Evolutionary conservation across 2,113 vertebrate genomes (phyloP).

Genomic region (Odobenus rosmarus): DNA sequence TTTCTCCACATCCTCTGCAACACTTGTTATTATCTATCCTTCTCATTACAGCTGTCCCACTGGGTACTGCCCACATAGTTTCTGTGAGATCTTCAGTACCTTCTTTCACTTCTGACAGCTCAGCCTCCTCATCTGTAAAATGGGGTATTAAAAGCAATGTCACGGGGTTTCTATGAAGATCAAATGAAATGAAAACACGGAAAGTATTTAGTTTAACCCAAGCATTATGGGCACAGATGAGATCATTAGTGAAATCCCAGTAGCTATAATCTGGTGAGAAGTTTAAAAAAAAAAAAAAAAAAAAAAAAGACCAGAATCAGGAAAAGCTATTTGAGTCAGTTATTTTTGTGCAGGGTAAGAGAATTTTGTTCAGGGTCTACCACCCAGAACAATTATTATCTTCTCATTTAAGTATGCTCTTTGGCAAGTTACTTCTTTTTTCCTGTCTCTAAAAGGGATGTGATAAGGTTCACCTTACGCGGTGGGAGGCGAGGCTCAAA

Average conservation of each 20-base stretch:
- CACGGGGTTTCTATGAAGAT: not conserved
- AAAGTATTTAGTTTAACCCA: not conserved
- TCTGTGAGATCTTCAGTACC: not conserved
- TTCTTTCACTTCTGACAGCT: slow-evolving; percentile 6
- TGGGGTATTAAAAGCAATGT: not conserved
- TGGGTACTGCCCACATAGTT: not conserved
- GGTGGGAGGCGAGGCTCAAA: not conserved
- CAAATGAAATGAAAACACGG: not conserved
- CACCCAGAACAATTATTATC: not conserved
- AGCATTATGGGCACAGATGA: too few relatives aligned
- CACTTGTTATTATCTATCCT: not conserved
- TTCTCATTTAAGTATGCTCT: not conserved
- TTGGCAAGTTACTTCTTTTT: not conserved
- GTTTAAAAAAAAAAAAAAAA: not conserved
- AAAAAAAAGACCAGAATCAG: not conserved
- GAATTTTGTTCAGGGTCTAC: not conserved
- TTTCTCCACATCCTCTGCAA: not conserved
- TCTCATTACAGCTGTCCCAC: not conserved
- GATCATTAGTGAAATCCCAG: not conserved
- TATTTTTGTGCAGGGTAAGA: not conserved
- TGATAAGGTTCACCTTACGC: not conserved
- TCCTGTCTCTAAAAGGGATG: not conserved
- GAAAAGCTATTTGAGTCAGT: not conserved
- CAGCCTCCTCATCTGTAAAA: not conserved
- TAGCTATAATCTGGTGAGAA: not conserved